Evolutionary conservation across 1,140 invertebrate genomes (phyloP), one percentile per base, ranked within the genome.

Genomic region (Monomorium pharaonis): DNA sequence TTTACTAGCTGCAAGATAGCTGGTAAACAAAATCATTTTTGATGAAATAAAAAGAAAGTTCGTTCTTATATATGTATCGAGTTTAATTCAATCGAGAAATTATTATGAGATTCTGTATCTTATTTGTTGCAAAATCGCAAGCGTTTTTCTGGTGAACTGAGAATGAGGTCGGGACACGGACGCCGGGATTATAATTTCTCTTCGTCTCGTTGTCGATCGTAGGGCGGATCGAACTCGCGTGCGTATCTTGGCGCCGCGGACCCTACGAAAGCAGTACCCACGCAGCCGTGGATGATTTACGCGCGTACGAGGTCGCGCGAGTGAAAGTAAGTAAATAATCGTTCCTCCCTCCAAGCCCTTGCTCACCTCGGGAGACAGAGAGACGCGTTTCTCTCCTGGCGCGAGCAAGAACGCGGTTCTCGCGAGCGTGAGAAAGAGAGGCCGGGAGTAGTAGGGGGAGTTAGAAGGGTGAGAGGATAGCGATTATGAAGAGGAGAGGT

Each of bases 241-340:
- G 49, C 78, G 78, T 58, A 72, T 44, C 78, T 81, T 44, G 54
- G 54, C 54, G 44, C 30, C 74, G 54, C 74, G 63, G 78, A 83
- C 51, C 78, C 67, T 83, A 74, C 67, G 67, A 83, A 72, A 83
- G 78, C 78, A 24, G 51, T 83, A 81, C 58, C 37, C 56, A 86
- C 56, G 49, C 49, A 78, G 60, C 42, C 60, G 47, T 75, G 58
- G 37, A 88, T 75, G 75, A 86, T 86, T 89, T 88, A 86, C 69
- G 76, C 84, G 37, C 51, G 51, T 56, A 60, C 60, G 49, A 77
- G 47, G 90, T 75, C 67, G 84, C 77, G 62, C 65, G 85, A 87
- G 93, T 92, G 92, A 93, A 93, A 94, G 92, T 93, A 93, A 92
- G 90, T 83, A 89, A 92, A 92, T 91, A 91, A 92, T 92, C 88